phyloP scores from a whole-genome alignment of 2,797 vertebrate genomes.

The Mormyrus proboscirostris region DNA sequence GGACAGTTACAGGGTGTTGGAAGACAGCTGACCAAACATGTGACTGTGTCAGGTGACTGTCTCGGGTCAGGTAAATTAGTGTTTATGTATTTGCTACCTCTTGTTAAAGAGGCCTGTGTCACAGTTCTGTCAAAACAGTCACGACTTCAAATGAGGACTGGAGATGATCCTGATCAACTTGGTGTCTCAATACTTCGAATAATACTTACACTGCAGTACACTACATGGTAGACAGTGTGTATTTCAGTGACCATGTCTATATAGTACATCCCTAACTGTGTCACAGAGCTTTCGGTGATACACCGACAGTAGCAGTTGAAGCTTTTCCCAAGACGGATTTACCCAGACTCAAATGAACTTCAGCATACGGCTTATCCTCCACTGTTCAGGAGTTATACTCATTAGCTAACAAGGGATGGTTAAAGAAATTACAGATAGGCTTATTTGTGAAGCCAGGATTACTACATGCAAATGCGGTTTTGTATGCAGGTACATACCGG shows the following conservation, averaged over 20 bases:
- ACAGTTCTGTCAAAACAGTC: neutral
- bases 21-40: neutral
- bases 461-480: neutral
- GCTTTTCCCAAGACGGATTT: neutral
- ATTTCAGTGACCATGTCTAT: neutral
- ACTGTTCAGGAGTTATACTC: neutral
- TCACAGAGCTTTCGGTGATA: neutral
- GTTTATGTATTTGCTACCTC: neutral
- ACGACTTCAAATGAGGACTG: neutral
- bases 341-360: neutral
- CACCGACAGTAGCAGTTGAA: neutral
- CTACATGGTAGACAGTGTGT: neutral
- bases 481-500: slow-evolving; percentile 66
- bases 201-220: neutral
- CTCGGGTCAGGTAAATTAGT: neutral
- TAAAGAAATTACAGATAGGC: neutral
- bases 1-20: neutral
- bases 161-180: neutral
- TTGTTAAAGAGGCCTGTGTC: neutral
- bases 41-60: neutral
- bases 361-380: neutral
- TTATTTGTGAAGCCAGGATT: neutral
- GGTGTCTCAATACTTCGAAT: neutral
- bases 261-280: neutral
- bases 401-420: neutral